Conservation (phyloP, 2,797 vertebrate species). For the Urosaurus nigricauda region DNA sequence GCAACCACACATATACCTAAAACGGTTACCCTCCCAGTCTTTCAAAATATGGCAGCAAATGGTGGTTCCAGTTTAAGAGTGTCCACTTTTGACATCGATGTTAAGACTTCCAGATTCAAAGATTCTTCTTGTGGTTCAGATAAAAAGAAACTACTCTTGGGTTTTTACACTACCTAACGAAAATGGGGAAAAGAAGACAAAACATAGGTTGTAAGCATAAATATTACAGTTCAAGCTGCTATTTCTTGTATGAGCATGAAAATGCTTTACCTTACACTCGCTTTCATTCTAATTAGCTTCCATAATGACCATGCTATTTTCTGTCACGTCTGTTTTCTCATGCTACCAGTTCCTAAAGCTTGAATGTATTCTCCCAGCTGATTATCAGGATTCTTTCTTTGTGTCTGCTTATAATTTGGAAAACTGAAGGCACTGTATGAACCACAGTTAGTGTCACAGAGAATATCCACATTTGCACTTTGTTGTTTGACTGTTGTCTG, state of each 20-base stretch:
- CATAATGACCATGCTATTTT: constrained; percentile 70
- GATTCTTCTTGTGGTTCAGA: constrained; percentile 74
- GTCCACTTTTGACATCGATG: constrained; percentile 59
- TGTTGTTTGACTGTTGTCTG: constrained; percentile 61
- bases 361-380: constrained; percentile 68
- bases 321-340: constrained; percentile 81
- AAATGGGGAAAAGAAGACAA: constrained; percentile 69
- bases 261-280: constrained; percentile 71
- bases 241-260: constrained; percentile 57
- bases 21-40: constrained; percentile 62
- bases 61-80: constrained; percentile 71
- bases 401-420: constrained; percentile 61
- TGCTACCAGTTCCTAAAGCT: constrained; percentile 67
- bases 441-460: constrained; percentile 58
- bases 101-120: constrained; percentile 74
- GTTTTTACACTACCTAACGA: constrained; percentile 73
- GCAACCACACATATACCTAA: constrained; percentile 56
- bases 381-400: constrained; percentile 65
- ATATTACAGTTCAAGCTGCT: constrained; percentile 67
- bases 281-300: constrained; percentile 70
- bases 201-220: constrained; percentile 61
- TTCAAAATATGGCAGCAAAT: constrained; percentile 69
- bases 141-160: constrained; percentile 74
- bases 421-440: constrained; percentile 40
- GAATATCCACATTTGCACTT: constrained; percentile 65